phyloP scores from a whole-genome alignment of 2,888 invertebrate genomes.

The Ypsolopha scabrella region DNA sequence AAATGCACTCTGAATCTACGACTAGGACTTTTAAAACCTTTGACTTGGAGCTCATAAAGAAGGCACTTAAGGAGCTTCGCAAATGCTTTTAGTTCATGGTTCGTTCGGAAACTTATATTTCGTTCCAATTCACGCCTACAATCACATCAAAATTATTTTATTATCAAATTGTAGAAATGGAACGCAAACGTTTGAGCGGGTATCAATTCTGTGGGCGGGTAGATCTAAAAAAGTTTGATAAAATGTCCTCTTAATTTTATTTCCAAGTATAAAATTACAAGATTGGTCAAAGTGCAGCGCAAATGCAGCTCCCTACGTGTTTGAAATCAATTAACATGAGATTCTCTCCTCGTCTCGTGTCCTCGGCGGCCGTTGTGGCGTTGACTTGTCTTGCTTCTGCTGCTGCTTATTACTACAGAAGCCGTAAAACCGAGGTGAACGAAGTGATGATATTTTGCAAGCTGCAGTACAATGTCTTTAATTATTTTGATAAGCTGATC shows the following conservation, averaged over 20 bases:
- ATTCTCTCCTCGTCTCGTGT: constrained; percentile 40
- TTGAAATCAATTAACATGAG: constrained; percentile 27
- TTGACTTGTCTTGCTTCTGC: constrained; percentile 53
- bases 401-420: constrained; percentile 53
- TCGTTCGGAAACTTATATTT: too few relatives aligned
- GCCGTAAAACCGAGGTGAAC: constrained; percentile 42
- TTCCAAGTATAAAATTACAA: too few relatives aligned
- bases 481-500: constrained; percentile 57
- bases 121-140: too few relatives aligned
- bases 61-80: too few relatives aligned
- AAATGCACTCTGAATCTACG: too few relatives aligned
- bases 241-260: constrained; percentile 45
- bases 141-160: too few relatives aligned
- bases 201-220: too few relatives aligned
- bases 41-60: too few relatives aligned
- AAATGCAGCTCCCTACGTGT: constrained; percentile 35
- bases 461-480: constrained; percentile 52
- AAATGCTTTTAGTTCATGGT: too few relatives aligned
- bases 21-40: too few relatives aligned
- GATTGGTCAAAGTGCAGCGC: constrained; percentile 28
- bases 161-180: too few relatives aligned
- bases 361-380: constrained; percentile 50
- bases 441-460: constrained; percentile 66
- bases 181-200: too few relatives aligned
- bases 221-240: constrained; percentile 18